Evolutionary conservation across 2,113 vertebrate genomes (phyloP).

Genomic region (Saiga tatarica): DNA sequence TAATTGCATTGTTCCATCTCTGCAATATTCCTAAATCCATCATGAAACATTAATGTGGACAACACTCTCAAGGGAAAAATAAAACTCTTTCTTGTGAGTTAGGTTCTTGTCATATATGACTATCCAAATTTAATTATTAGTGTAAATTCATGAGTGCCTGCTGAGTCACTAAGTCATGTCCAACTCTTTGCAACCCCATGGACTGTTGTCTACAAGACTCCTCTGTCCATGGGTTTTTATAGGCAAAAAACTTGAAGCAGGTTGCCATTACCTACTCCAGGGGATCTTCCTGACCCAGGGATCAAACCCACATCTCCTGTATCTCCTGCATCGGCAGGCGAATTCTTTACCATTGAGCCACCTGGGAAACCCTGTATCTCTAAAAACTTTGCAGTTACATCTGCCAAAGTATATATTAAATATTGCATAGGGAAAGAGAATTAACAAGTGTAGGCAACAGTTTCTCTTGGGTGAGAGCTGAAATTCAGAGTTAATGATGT

Average conservation of each 20-base stretch:
- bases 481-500: neutral
- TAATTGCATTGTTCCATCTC: neutral
- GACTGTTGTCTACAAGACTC: neutral
- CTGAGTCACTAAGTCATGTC: neutral
- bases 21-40: neutral
- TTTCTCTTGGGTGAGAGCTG: neutral
- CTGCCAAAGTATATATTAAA: constrained; percentile 40
- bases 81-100: neutral
- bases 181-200: neutral
- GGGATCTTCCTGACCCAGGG: neutral
- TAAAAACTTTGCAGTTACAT: constrained; percentile 19
- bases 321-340: neutral
- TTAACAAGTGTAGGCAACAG: neutral
- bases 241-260: neutral
- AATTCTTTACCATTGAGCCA: neutral
- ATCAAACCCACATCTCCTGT: neutral
- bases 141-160: neutral
- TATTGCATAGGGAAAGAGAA: neutral
- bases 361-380: neutral
- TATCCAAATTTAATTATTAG: neutral
- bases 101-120: neutral
- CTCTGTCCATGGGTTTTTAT: neutral
- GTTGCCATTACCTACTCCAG: neutral
- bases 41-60: neutral
- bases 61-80: neutral